phyloP scores from a whole-genome alignment of 64 coral and sea anemone species.

The Exaiptasia diaphana region DNA sequence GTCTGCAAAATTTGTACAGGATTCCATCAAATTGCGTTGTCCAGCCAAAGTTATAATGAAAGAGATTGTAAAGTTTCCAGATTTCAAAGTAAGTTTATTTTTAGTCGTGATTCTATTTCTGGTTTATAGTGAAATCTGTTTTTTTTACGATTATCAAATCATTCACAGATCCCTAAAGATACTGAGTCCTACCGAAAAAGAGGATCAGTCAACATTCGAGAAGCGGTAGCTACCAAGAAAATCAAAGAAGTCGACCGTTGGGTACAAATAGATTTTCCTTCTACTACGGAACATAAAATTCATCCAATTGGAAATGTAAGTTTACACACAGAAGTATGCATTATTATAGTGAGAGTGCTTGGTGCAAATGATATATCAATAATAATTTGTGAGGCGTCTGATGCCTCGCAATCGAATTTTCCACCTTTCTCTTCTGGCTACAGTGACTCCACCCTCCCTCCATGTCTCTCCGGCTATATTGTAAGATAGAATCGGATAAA shows the following conservation, averaged over 20 bases:
- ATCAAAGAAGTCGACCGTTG: slow-evolving; percentile 25
- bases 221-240: too few relatives aligned
- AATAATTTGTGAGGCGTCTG: too few relatives aligned
- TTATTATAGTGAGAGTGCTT: too few relatives aligned
- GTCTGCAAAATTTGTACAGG: slow-evolving; percentile 26
- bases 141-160: not conserved
- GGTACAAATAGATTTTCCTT: not conserved
- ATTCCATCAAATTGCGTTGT: slow-evolving; percentile 35
- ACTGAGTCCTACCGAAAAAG: slow-evolving; percentile 20
- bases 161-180: slow-evolving; percentile 28
- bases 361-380: too few relatives aligned
- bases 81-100: slow-evolving; percentile 21
- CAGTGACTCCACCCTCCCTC: too few relatives aligned
- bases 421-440: too few relatives aligned
- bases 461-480: too few relatives aligned
- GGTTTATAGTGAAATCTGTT: not conserved
- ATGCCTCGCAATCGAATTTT: too few relatives aligned
- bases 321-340: not conserved
- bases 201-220: too few relatives aligned
- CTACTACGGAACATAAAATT: not conserved
- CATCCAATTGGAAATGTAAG: slow-evolving; percentile 14
- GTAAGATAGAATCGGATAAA: too few relatives aligned
- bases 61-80: slow-evolving; percentile 31
- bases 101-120: not conserved
- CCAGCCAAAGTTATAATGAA: slow-evolving; percentile 7